Conservation (phyloP, 2,888 invertebrate species). For the Catocala sponsa region DNA sequence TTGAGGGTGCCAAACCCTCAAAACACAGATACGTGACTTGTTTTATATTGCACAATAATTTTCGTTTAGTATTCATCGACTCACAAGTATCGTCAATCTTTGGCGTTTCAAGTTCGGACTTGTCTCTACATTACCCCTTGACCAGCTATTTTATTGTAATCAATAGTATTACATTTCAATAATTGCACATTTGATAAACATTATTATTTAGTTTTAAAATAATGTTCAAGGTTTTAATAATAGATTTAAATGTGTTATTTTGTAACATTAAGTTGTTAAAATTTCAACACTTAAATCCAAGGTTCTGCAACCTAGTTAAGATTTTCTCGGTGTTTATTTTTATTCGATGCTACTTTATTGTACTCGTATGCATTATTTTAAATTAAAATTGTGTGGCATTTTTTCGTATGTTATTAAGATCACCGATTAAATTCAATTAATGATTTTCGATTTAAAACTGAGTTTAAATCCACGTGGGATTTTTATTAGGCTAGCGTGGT, state of each 20-base stretch:
- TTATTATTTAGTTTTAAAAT: constrained; percentile 34
- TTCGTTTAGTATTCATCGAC: constrained; percentile 26
- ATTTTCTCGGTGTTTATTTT: constrained; percentile 11
- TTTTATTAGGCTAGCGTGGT: constrained; percentile 47
- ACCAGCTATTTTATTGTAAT: constrained; percentile 13
- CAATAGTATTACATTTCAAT: constrained; percentile 26
- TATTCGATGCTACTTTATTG: constrained; percentile 1
- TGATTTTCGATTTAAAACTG: constrained; percentile 25
- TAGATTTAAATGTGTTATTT: constrained; percentile 41
- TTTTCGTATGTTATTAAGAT: too few species aligned
- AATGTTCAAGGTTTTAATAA: constrained; percentile 40
- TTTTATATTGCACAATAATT: constrained; percentile 54
- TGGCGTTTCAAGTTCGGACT: constrained; percentile 27
- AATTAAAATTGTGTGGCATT: not conserved
- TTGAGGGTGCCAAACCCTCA: too few species aligned
- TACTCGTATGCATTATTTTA: not conserved
- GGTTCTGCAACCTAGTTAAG: constrained; percentile 35
- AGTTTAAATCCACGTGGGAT: constrained; percentile 48
- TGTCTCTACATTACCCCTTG: constrained; percentile 11
- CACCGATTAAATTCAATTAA: not conserved
- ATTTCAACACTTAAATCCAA: constrained; percentile 44
- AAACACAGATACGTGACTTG: constrained; percentile 56
- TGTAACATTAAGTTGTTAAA: constrained; percentile 33
- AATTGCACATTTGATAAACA: constrained; percentile 26
- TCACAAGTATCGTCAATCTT: constrained; percentile 21